Base-by-base conservation (phyloP, 2,797 vertebrate species). In the Numenius phaeopus region DNA sequence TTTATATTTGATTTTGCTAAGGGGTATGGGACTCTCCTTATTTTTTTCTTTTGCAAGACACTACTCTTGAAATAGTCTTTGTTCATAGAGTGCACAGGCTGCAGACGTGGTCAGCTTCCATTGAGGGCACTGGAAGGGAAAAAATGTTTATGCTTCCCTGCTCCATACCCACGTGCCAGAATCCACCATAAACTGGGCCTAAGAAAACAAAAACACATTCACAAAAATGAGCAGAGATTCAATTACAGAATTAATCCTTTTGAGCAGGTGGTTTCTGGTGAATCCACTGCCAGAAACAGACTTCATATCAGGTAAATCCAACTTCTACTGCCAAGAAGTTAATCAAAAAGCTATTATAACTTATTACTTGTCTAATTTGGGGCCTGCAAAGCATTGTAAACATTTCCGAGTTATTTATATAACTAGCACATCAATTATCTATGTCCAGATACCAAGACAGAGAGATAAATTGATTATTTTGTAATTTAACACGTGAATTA, bases 261-360 rank as follows among this genome's bases (percentile, higher is more conserved):
- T 21, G 18, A 84, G 89, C 97, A 97, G 96, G 95, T 97, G 94
- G 80, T 92, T 97, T 88, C 90, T 95, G 87, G 80, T 57, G 39
- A 89, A 94, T 57, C 83, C 67, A 77, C 34, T 86, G 93, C 94
- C 94, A 97, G 93, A 94, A 95, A 72, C 29, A 59, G 83, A 29
- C 85, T 95, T 79, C 85, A 15, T 26, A 87, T 87, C 94, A 96
- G 94, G 94, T 97, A 93, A 94, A 96, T 89, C 78, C 92, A 93
- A 88, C 72, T 95, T 47, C 81, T 64, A 57, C 76, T 95, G 97
- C 96, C 97, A 97, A 91, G 57, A 71, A 96, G 81, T 93, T 97
- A 95, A 98, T 97, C 91, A 97, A 95, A 97, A 92, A 94, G 78
- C 96, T 97, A 97, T 97, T 96, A 96, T 83, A 95, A 95, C 94